A percentile compares a stretch with the other conserved stretches of the same genome.
phyloP scores from a whole-genome alignment of 2,113 vertebrate genomes.

The Muntiacus reevesi region DNA sequence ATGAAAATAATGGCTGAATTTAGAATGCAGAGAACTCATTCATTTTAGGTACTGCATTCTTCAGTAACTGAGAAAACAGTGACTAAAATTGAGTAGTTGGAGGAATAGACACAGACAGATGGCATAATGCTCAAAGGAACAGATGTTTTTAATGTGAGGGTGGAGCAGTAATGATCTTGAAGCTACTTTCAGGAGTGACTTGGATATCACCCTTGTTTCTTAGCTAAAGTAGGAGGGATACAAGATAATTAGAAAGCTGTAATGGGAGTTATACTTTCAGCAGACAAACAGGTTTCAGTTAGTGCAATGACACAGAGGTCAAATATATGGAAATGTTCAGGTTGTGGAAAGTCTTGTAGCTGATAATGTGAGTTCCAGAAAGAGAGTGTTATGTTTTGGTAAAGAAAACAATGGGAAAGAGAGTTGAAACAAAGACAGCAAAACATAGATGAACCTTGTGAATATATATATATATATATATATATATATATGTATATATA shows the following conservation, averaged over 20 bases:
- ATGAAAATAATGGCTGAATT: conserved; percentile 24
- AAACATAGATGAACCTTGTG: not conserved
- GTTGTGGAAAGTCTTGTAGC: not conserved
- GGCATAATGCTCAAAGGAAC: conserved; percentile 15
- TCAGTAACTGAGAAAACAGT: conserved; percentile 38
- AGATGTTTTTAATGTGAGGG: conserved; percentile 30
- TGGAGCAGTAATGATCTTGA: conserved; percentile 14
- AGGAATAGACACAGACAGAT: not conserved
- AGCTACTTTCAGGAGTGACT: conserved; percentile 1
- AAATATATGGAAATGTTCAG: not conserved
- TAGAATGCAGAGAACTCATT: not conserved
- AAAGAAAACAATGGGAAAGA: not conserved
- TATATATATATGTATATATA: too few species aligned
- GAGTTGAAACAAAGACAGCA: not conserved
- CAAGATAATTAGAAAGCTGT: not conserved
- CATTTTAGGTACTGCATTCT: not conserved
- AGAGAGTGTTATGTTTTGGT: not conserved
- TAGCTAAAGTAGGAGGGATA: not conserved
- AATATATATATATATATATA: too few species aligned
- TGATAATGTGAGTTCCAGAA: not conserved
- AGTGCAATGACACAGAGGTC: not conserved
- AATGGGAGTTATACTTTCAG: not conserved
- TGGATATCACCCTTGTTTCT: not conserved
- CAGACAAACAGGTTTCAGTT: not conserved
- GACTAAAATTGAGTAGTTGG: conserved; percentile 15